Evolutionary conservation across 2,888 invertebrate genomes (phyloP).

Genomic region (Amaurobius ferox): DNA sequence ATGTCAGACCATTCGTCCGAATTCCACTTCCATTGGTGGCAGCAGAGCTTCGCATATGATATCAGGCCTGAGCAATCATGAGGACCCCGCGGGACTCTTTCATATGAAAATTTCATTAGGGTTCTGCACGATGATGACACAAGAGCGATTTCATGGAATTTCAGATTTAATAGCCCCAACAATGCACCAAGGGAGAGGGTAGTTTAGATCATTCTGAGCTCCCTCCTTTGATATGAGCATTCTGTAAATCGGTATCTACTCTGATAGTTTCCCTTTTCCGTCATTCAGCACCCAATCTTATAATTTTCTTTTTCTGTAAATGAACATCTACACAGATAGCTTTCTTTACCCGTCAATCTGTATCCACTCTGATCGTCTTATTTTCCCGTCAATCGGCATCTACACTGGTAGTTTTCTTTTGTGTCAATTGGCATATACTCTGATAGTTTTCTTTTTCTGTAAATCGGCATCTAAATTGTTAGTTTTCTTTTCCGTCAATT

Average conservation of each 20-base stretch:
- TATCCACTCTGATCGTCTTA: no score
- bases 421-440: no score
- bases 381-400: no score
- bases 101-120: constrained; percentile 72
- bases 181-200: not conserved
- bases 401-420: no score
- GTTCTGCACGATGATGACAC: constrained; percentile 20
- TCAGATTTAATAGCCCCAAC: constrained; percentile 38
- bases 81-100: constrained; percentile 48
- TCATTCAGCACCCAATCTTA: no score
- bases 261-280: no score
- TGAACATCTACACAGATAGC: no score
- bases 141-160: constrained; percentile 40
- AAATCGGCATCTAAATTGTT: no score
- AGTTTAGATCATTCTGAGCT: not conserved
- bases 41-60: constrained; percentile 32
- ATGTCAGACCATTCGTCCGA: constrained; percentile 48
- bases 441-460: no score
- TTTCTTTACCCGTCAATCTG: no score
- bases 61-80: constrained; percentile 39
- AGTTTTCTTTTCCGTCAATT: no score
- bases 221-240: not conserved
- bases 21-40: constrained; percentile 26
- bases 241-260: not conserved
- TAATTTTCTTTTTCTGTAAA: no score